These are phyloP conservation scores for Sisor rabdophorus DNA, from an alignment of 2,113 vertebrate species.

Conservation along the genomic window DNA sequence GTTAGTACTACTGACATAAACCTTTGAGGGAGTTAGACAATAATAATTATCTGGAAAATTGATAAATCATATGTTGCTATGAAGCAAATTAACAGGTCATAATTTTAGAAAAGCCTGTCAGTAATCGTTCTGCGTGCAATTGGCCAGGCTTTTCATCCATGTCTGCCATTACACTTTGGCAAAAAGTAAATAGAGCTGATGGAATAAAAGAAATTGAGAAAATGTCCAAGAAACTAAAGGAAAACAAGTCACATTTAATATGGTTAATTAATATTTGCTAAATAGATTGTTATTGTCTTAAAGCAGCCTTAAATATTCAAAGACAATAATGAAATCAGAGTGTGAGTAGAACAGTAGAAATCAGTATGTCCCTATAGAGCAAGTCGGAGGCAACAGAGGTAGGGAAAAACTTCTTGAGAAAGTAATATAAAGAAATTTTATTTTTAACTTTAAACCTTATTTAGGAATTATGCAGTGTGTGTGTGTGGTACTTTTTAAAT, in stretches of 20 bases:
- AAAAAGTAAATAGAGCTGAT: conserved; percentile 31
- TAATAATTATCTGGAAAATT: conserved; percentile 63
- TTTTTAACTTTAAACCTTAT: too few relatives aligned
- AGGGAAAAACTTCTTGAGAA: too few relatives aligned
- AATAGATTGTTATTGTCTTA: too few relatives aligned
- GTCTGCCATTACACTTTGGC: conserved; percentile 49
- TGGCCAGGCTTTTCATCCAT: conserved; percentile 27
- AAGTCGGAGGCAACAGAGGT: too few relatives aligned
- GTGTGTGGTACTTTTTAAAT: too few relatives aligned
- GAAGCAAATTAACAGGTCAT: conserved; percentile 54
- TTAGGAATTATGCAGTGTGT: too few relatives aligned
- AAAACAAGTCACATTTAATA: conserved; percentile 40
- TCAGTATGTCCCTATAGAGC: too few relatives aligned
- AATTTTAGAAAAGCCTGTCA: conserved; percentile 45
- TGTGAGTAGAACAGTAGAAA: too few relatives aligned
- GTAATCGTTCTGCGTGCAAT: conserved; percentile 37
- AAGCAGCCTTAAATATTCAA: too few relatives aligned
- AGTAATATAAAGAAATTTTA: too few relatives aligned
- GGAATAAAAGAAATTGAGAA: conserved; percentile 35
- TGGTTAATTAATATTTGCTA: background rate
- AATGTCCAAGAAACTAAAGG: conserved; percentile 39
- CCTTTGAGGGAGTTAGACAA: conserved; percentile 54
- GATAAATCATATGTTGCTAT: conserved; percentile 66
- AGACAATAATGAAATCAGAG: too few relatives aligned
- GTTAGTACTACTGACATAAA: conserved; percentile 9